Percentiles rank a stretch among this genome's conserved stretches.
Conservation (phyloP, 2,888 invertebrate genomes). For the Ametastegia equiseti region DNA sequence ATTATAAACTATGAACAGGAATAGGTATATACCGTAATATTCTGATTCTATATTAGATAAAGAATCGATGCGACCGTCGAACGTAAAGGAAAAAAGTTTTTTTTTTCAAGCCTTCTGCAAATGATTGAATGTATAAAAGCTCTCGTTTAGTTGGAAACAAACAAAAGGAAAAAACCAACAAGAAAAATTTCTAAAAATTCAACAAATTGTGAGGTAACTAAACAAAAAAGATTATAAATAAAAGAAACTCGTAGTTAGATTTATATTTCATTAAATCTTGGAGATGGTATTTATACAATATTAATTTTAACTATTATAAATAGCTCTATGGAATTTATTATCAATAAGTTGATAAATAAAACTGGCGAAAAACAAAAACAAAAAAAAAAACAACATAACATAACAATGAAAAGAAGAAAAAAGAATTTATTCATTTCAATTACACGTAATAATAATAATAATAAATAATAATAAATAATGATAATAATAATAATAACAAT, state of each 20-base stretch:
- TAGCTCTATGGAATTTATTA: constrained; percentile 38
- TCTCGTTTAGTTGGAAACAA: too few relatives aligned
- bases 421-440: not conserved
- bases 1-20: constrained; percentile 4
- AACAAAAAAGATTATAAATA: not conserved
- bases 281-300: constrained; percentile 43
- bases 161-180: not conserved
- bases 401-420: constrained; percentile 53
- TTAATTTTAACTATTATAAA: constrained; percentile 32
- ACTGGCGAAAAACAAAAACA: constrained; percentile 45
- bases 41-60: not conserved
- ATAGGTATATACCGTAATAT: not conserved
- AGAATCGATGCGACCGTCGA: not conserved
- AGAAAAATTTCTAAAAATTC: not conserved
- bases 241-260: constrained; percentile 32
- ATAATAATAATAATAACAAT: not conserved
- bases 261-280: constrained; percentile 37
- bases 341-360: constrained; percentile 31
- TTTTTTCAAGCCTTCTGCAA: constrained; percentile 4
- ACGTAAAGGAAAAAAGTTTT: too few relatives aligned
- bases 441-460: too few relatives aligned
- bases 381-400: constrained; percentile 56
- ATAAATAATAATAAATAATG: not conserved
- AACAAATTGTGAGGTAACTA: not conserved
- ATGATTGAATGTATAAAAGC: too few relatives aligned